Base-by-base conservation (phyloP, 1,140 invertebrate species). In the Bactericera cockerelli region DNA sequence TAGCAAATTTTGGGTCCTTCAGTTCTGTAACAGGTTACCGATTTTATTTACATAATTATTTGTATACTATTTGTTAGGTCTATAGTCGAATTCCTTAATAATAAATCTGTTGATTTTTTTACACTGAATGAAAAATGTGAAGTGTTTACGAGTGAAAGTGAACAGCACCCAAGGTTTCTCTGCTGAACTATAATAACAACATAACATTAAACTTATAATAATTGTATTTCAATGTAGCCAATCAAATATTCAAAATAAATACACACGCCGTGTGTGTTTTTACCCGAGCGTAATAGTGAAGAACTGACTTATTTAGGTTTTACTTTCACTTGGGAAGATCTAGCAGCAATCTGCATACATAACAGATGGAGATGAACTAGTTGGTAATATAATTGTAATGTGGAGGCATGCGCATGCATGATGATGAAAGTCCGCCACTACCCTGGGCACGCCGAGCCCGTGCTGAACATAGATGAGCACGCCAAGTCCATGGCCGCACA, bases 371-470 rank as follows among this genome's bases (percentile, higher is more conserved):
- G n/a, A 19, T 22, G 42, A 49, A 22, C n/a, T 49, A 49, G 42
- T 22, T 19, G 42, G 22, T 19, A 22, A 49, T 19, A 8, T 16
- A 6, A 49, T 10, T 19, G 42, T 49, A n/a, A 49, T 49, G 42
- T 49, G 3, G n/a, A 49, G n/a, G 22, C 33, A 36, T 10, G 16
- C 13, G 6, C 49, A 54, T 14, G n/a, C n/a, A n/a, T n/a, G 36
- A 56, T 56, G 55, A 89, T 88, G 85, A 86, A 85, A 76, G 84
- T 88, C 55, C 80, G 86, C 71, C 82, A 82, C 66, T 86, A 87
- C 71, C 86, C 86, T 14, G 86, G 85, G 59, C 82, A 84, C 71
- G 85, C 81, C 39, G 77, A 71, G 77, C 64, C 77, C 71, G 68
- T 25, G 31, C 10, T 4, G 19, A 38, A 54, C 36, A 25, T 19